A percentile compares a stretch with the other conserved stretches of the same genome.
phyloP scores from a whole-genome alignment of 2,113 vertebrate species.

The Aspiorhynchus laticeps region DNA sequence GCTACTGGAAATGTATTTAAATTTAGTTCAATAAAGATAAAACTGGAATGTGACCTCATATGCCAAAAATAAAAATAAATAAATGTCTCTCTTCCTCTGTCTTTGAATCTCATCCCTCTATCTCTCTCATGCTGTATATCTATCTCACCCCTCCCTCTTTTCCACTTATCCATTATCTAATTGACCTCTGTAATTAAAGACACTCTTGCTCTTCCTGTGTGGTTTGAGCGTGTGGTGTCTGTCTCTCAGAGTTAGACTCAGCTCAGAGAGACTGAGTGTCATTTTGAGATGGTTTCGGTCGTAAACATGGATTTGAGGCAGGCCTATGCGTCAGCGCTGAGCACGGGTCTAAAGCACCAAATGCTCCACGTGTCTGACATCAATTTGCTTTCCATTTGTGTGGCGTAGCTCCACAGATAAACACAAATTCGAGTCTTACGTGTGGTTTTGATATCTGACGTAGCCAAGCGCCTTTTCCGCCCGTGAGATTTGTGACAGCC shows the following conservation, averaged over 20 bases:
- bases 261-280: background rate
- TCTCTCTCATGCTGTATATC: conserved; percentile 44
- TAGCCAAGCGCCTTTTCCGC: background rate
- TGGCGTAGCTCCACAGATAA: background rate
- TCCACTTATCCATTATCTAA: conserved; percentile 23
- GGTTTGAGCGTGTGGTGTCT: conserved; percentile 24
- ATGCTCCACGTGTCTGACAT: conserved; percentile 15
- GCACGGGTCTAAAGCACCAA: background rate
- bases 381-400: conserved; percentile 33
- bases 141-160: conserved; percentile 33
- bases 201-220: conserved; percentile 40
- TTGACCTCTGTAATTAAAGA: conserved; percentile 14
- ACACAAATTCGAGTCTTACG: background rate
- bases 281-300: conserved; percentile 14
- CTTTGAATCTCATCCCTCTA: conserved; percentile 1
- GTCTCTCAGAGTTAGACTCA: conserved; percentile 10
- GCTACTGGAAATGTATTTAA: background rate
- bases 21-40: background rate
- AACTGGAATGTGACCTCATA: background rate
- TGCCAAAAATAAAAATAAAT: background rate
- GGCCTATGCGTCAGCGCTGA: conserved; percentile 3
- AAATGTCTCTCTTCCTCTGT: conserved; percentile 13
- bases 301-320: conserved; percentile 29
- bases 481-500: background rate
- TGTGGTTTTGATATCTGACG: conserved; percentile 31